Base-by-base conservation (phyloP, 2,797 vertebrate species). In the Pelochelys cantorii region DNA sequence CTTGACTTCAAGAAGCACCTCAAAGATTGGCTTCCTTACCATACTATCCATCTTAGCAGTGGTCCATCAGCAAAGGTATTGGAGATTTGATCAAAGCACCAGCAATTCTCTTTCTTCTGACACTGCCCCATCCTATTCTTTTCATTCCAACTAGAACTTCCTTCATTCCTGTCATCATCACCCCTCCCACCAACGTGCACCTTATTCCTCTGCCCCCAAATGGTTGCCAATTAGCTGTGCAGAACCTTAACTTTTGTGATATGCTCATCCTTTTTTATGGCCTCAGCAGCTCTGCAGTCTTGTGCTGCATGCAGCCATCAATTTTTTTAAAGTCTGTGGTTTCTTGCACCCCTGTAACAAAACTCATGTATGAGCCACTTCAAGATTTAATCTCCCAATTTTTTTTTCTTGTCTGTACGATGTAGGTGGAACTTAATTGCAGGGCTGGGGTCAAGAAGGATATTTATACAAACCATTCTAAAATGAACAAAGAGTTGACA, bases 311-410 rank as follows among this genome's bases (percentile, higher is more conserved):
- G 82, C 71, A 88, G 13, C 80, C 37, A 88, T 82, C 80, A 29
- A 81, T 82, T 12, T 57, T 94, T 68, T 57, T 92, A 91, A 52
- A 12, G 79, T 92, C 89, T 95, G 85, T 55, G 12, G 93, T 94
- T 96, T 97, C 94, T 80, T 95, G 48, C 55, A 71, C 68, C 34
- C 34, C 68, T 37, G 23, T 25, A 42, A 34, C 34, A 74, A 57
- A n/a, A 23, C 11, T 10, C 68, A 74, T 22, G 8, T 74, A 23
- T 74, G 34, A 22, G 10, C 68, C 79, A 74, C 37, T 37, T 90
- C 31, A 79, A 95, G 92, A 91, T 93, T 95, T 95, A 93, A 93
- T 95, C 86, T 96, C 88, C 90, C 96, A 97, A 96, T 96, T 93
- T 85, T 13, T 71, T 20, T 42, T 96, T 96, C 96, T 95, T 95